Percentiles rank a stretch among this genome's conserved stretches.
These are phyloP conservation scores for Hemiprocne comata DNA, from an alignment of 2,113 vertebrate genomes.

Conservation along the genomic window DNA sequence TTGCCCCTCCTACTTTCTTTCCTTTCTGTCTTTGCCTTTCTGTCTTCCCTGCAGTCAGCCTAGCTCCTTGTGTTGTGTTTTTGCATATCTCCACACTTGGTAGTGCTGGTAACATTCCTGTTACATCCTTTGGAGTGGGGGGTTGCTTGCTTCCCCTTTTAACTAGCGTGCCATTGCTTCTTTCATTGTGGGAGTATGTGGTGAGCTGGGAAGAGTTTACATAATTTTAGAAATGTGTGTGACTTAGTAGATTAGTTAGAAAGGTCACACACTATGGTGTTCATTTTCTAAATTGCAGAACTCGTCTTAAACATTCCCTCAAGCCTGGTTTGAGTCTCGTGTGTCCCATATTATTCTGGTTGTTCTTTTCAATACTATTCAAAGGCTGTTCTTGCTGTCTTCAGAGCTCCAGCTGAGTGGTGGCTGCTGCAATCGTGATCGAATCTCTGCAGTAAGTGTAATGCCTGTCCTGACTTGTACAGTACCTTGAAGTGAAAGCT, in stretches of 20 bases:
- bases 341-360: background rate
- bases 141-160: background rate
- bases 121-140: background rate
- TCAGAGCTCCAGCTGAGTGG: background rate
- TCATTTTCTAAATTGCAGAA: constrained; percentile 16
- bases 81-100: background rate
- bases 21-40: background rate
- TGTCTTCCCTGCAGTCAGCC: background rate
- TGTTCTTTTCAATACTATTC: background rate
- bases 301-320: background rate
- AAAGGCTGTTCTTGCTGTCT: background rate
- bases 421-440: background rate
- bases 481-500: constrained; percentile 8
- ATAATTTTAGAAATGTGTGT: background rate
- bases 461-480: background rate
- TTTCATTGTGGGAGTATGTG: background rate
- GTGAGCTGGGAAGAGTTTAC: background rate
- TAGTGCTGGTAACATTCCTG: background rate
- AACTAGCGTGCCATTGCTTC: background rate
- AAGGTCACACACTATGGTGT: background rate
- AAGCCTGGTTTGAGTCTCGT: background rate
- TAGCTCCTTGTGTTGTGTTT: background rate
- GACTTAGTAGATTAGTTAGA: background rate
- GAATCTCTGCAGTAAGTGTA: background rate
- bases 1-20: background rate